Conservation (phyloP, 2,888 invertebrate genomes). For the Limnephilus lunatus region DNA sequence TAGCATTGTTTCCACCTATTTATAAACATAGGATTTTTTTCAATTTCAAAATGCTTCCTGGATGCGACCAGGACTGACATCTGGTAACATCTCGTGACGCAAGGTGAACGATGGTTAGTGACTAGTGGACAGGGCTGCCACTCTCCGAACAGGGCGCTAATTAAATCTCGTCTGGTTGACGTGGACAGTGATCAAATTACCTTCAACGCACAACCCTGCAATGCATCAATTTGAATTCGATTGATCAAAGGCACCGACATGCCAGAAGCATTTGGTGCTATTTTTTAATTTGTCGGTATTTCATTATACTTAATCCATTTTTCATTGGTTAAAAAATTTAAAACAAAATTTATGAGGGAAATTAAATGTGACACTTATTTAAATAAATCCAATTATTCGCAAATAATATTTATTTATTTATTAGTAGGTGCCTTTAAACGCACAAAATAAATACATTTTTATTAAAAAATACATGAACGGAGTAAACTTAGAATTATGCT, state of each 20-base stretch:
- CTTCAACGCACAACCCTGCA: neutral
- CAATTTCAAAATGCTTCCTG: neutral
- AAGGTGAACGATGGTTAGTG: neutral
- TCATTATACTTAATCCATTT: neutral
- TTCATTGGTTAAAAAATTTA: neutral
- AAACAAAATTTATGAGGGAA: neutral
- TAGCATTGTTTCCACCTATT: too few relatives aligned
- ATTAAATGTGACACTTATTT: too few relatives aligned
- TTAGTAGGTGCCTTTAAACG: too few relatives aligned
- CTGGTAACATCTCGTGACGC: constrained; percentile 6
- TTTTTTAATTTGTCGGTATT: neutral
- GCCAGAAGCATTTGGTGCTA: neutral
- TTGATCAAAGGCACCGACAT: neutral
- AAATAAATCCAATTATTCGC: too few relatives aligned
- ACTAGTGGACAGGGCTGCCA: neutral
- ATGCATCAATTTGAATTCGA: neutral
- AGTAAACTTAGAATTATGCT: too few relatives aligned
- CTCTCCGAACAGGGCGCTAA: neutral
- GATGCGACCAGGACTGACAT: neutral
- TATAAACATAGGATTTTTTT: neutral
- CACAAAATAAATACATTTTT: too few relatives aligned
- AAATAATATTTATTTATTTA: too few relatives aligned
- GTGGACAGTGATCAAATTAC: neutral
- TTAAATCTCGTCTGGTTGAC: constrained; percentile 25
- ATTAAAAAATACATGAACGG: too few relatives aligned